A percentile compares a stretch with the other conserved stretches of the same genome.
Conservation (phyloP, 2,797 vertebrate species). For the Lithobates sylvaticus region DNA sequence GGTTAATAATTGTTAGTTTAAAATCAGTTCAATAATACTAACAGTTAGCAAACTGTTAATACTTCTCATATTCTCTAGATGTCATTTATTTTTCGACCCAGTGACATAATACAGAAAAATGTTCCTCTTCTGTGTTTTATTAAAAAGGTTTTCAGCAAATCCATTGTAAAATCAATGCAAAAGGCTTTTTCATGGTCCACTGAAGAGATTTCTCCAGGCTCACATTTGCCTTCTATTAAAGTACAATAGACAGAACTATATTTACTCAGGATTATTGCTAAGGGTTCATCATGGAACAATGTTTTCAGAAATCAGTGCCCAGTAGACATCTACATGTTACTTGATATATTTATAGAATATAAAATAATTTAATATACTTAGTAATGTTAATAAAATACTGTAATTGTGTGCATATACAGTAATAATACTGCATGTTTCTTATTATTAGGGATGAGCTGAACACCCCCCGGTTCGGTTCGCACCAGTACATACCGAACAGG, state of each 20-base stretch:
- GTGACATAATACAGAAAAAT: constrained; percentile 52
- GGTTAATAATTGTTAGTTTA: constrained; percentile 42
- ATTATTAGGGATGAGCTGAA: background rate
- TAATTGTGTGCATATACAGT: background rate
- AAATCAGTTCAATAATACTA: constrained; percentile 15
- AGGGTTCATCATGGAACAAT: constrained; percentile 43
- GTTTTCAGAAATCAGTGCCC: constrained; percentile 41
- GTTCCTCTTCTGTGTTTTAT: constrained; percentile 52
- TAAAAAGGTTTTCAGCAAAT: constrained; percentile 58
- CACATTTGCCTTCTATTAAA: constrained; percentile 56
- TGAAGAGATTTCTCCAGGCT: constrained; percentile 56
- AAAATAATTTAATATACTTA: background rate
- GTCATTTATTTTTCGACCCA: constrained; percentile 35
- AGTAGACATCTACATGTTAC: constrained; percentile 18
- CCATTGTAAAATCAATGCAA: constrained; percentile 60
- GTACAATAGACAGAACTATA: constrained; percentile 55
- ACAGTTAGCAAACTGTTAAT: constrained; percentile 46
- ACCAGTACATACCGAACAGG: too few relatives aligned
- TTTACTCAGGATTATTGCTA: constrained; percentile 57
- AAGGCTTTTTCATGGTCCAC: constrained; percentile 56
- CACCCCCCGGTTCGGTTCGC: too few relatives aligned
- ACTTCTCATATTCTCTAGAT: constrained; percentile 2
- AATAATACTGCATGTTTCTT: background rate
- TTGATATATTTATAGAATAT: constrained; percentile 1
- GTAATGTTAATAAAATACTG: background rate